phyloP scores from a whole-genome alignment of 2,888 invertebrate species.

The Cordilura impudica region DNA sequence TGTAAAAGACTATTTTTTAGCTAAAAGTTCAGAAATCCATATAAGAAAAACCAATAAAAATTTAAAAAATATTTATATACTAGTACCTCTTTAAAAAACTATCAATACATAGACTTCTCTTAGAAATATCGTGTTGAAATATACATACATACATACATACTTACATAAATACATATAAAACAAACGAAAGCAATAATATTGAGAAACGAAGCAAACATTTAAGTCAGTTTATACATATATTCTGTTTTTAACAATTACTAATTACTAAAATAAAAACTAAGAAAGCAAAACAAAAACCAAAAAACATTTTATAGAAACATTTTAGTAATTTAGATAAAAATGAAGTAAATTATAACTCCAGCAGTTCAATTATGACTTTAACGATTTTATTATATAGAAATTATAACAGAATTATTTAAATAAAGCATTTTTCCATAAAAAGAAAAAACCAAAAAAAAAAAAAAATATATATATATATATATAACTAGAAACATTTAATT shows the following conservation, averaged over 20 bases:
- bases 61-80: constrained; percentile 10
- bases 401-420: constrained; percentile 7
- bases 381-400: neutral
- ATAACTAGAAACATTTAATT: neutral
- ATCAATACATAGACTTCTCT: constrained; percentile 31
- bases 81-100: constrained; percentile 39
- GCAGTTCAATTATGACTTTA: constrained; percentile 28
- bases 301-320: constrained; percentile 47
- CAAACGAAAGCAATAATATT: constrained; percentile 61
- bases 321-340: constrained; percentile 42
- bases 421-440: constrained; percentile 26
- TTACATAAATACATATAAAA: neutral
- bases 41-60: constrained; percentile 2
- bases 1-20: constrained; percentile 51
- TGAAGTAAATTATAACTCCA: constrained; percentile 33
- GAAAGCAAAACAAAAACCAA: constrained; percentile 5
- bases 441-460: too few relatives aligned
- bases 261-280: constrained; percentile 19
- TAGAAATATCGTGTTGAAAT: constrained; percentile 10
- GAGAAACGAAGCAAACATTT: constrained; percentile 50
- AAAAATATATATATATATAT: too few relatives aligned
- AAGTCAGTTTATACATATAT: constrained; percentile 27
- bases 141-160: constrained; percentile 1
- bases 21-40: constrained; percentile 36
- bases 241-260: neutral